Base-by-base conservation (phyloP, 2,113 vertebrate species). In the Phaetusa simplex region DNA sequence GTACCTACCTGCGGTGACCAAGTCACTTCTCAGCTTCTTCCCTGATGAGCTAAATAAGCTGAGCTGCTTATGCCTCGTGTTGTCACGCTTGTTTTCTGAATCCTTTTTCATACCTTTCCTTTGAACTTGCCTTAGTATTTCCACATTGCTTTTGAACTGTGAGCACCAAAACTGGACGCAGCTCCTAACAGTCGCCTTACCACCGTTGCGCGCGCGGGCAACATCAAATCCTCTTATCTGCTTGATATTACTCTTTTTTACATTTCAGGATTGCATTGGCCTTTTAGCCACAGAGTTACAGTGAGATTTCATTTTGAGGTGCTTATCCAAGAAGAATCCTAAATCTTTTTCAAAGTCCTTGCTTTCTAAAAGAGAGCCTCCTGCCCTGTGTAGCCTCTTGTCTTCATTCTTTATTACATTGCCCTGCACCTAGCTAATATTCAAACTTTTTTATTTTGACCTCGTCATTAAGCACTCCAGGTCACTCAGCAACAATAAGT, bases 151-250 rank as follows among this genome's bases (percentile, higher is more conserved):
- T 96, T 94, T 92, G 82, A 97, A 93, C 93, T 70, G 59, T 27
- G 47, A 95, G 81, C 64, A 70, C 88, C 90, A 86, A 88, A 94
- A 90, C 85, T 32, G 90, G 88, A 90, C 62, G 72, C 42, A 30
- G 88, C 40, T 94, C 78, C 82, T 67, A 85, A 81, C 64, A 88
- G 93, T 34, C 49, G 59, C 83, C 67, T 92, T 73, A 82, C 78
- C 78, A 58, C 76, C n/a, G 55, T 64, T 62, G 64, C 43, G 29
- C 49, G 34, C 8, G 9, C 4, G 4, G 82, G 71, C 58, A 86
- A 69, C 71, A 71, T 86, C 64, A 96, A 96, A 97, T 96, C 88
- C 95, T 94, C 90, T 96, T 95, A 96, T 88, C 97, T 93, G 67
- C 85, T 71, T 59, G 66, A 90, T 88, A 91, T 40, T 93, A 58